A percentile compares a stretch with the other conserved stretches of the same genome.
These are phyloP conservation scores for Lagocephalus sceleratus DNA, from an alignment of 2,797 vertebrate genomes.

Conservation along the genomic window DNA sequence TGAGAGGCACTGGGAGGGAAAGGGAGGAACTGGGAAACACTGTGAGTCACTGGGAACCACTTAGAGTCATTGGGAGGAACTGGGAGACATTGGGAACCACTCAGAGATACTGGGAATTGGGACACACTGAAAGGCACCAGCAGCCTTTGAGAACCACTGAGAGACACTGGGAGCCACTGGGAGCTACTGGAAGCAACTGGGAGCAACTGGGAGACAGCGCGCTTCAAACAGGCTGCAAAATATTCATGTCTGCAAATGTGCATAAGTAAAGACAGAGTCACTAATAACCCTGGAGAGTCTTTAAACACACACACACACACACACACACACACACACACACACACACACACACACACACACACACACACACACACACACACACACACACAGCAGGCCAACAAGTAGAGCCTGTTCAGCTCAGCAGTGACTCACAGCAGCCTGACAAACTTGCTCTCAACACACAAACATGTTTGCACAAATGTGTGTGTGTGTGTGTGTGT, in stretches of 20 bases:
- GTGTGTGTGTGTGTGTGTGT: neutral
- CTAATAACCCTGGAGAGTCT: constrained; percentile 12
- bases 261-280: constrained; percentile 7
- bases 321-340: constrained; percentile 16
- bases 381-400: constrained; percentile 40
- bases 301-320: constrained; percentile 9
- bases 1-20: too few relatives aligned
- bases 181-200: too few relatives aligned
- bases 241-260: constrained; percentile 20
- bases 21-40: too few relatives aligned
- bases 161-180: too few relatives aligned
- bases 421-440: constrained; percentile 26
- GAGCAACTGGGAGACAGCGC: neutral
- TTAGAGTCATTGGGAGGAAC: too few relatives aligned
- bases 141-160: too few relatives aligned
- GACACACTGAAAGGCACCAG: too few relatives aligned
- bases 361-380: constrained; percentile 16
- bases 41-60: too few relatives aligned
- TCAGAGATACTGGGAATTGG: too few relatives aligned
- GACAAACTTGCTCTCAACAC: constrained; percentile 35
- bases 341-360: constrained; percentile 12
- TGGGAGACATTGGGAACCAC: too few relatives aligned
- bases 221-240: constrained; percentile 37
- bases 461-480: neutral
- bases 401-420: constrained; percentile 71